Evolutionary conservation across 2,113 vertebrate species (phyloP), one percentile per base, ranked within the genome.

Genomic region (Clarias macrocephalus): DNA sequence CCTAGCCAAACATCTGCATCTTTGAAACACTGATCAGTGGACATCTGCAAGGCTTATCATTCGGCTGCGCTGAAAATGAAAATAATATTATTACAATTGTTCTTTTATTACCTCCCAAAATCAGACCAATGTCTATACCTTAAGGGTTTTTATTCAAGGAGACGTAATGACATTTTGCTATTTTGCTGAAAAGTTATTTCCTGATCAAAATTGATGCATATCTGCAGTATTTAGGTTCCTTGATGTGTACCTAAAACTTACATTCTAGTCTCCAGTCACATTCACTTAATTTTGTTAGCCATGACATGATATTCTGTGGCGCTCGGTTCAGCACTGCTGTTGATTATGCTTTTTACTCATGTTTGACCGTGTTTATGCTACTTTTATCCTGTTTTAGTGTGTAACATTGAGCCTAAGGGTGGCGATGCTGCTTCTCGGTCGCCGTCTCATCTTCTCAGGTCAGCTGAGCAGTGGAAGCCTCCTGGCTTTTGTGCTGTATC

Each of bases 401-500:
- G 70, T 97, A 87, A 88, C 84, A 7, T 8, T 97, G 80, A 91
- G 80, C 0, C 80, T 94, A 79, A 94, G 94, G 76, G 88, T 96
- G 3, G 18, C 95, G 0, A 94, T 97, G 92, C 91, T 99, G 85
- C 83, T 87, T 18, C 89, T 91, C 0, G 96, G 97, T 0, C 93
- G 95, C 25, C 88, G 37, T 23, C 95, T 98, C 86, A 95, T 97
- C 87, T 88, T 56, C 0, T 88, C 91, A 0, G 94, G 95, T 0
- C 91, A 90, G 72, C 91, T 98, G 87, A 97, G 88, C 33, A 83
- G 86, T 1, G 96, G 97, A 0, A 91, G 89, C 2, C 93, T 99
- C 0, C 84, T 98, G 25, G 94, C 97, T 62, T 98, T 99, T 72
- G 84, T 98, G n/a, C 83, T 99, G 8, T 98, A 96, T 93, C 96